These are phyloP conservation scores for Spondyliosoma cantharus DNA, from an alignment of 2,797 vertebrate genomes.

Conservation along the genomic window DNA sequence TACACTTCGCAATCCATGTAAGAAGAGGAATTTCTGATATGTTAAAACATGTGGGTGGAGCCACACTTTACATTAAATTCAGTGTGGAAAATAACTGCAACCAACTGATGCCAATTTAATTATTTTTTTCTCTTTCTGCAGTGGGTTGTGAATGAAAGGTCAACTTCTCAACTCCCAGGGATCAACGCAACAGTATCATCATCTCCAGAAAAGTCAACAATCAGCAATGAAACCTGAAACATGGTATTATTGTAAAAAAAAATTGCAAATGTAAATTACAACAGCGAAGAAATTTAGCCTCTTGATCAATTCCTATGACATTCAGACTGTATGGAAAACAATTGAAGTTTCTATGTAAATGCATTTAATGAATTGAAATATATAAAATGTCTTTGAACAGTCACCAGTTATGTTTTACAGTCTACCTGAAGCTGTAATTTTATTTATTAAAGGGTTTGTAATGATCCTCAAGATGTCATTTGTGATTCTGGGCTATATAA, in stretches of 20 bases:
- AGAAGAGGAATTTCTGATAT: too few relatives aligned
- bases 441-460: too few relatives aligned
- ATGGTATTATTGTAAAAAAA: background rate
- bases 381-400: too few relatives aligned
- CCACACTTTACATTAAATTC: background rate
- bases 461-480: too few relatives aligned
- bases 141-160: constrained; percentile 31
- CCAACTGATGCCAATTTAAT: background rate
- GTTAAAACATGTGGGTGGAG: background rate
- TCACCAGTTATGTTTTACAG: too few relatives aligned
- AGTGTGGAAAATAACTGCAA: background rate
- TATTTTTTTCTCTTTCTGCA: constrained; percentile 23
- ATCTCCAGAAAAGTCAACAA: constrained; percentile 5
- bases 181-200: constrained; percentile 2
- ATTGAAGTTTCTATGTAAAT: background rate
- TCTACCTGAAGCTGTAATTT: too few relatives aligned
- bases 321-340: background rate
- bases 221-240: background rate
- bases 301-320: background rate
- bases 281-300: background rate
- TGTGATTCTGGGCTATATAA: too few relatives aligned
- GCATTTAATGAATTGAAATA: background rate
- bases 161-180: background rate
- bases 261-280: constrained; percentile 12
- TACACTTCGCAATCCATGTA: too few relatives aligned